A percentile compares a stretch with the other conserved stretches of the same genome.
Evolutionary conservation across 2,888 invertebrate genomes (phyloP).

Genomic region (Trachelus troglodyta): DNA sequence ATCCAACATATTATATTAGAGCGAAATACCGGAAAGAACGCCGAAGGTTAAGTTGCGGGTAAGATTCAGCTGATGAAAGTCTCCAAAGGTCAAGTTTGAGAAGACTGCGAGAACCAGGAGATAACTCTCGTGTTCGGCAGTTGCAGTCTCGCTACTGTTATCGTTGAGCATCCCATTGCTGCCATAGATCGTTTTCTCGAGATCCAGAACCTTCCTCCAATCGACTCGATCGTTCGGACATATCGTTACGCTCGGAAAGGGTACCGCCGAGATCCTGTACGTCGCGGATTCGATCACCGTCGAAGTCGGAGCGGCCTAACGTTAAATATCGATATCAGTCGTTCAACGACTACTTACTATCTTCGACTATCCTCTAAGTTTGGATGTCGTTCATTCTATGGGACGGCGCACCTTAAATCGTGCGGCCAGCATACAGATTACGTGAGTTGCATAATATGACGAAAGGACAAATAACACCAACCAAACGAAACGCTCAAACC

Average conservation of each 20-base stretch:
- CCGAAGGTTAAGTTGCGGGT: slow-evolving; percentile 21
- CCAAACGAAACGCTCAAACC: slow-evolving; percentile 44
- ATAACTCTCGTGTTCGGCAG: slow-evolving; percentile 28
- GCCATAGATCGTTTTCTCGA: slow-evolving; percentile 31
- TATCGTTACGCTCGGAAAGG: slow-evolving; percentile 53
- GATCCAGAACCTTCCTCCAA: slow-evolving; percentile 41
- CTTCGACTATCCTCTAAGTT: neutral
- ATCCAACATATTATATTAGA: no score
- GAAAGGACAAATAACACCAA: slow-evolving; percentile 38
- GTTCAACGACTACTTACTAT: neutral
- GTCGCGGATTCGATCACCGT: slow-evolving; percentile 50
- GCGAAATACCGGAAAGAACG: slow-evolving; percentile 10
- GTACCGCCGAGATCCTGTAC: slow-evolving; percentile 42
- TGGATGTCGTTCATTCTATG: neutral
- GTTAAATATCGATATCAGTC: slow-evolving; percentile 1
- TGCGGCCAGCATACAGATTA: slow-evolving; percentile 25
- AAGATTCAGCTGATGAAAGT: slow-evolving; percentile 45
- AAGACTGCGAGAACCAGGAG: slow-evolving; percentile 30
- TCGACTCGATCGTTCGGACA: slow-evolving; percentile 51
- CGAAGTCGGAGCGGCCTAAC: slow-evolving; percentile 43
- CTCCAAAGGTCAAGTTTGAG: slow-evolving; percentile 47
- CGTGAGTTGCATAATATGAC: slow-evolving; percentile 31
- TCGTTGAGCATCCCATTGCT: neutral
- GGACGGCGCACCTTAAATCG: slow-evolving; percentile 29
- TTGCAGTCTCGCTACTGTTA: slow-evolving; percentile 9